Evolutionary conservation across 2,888 invertebrate genomes (phyloP).

Genomic region (Eledone cirrhosa): DNA sequence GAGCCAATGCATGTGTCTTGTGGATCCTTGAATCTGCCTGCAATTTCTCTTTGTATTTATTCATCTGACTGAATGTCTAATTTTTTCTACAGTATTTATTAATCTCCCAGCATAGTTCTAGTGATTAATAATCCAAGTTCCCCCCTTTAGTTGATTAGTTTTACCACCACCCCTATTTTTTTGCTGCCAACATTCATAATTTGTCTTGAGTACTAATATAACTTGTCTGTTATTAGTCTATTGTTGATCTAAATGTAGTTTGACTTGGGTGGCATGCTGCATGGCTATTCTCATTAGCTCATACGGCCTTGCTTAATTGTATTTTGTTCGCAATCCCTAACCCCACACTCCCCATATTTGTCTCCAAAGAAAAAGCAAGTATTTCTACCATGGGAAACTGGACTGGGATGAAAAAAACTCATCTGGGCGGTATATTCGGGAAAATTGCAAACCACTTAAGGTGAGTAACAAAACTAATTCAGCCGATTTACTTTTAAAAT

Average conservation of each 20-base stretch:
- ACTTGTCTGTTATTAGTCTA: too few relatives aligned
- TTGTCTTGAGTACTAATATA: too few relatives aligned
- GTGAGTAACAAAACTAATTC: conserved; percentile 70
- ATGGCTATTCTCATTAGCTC: conserved; percentile 38
- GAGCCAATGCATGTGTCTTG: too few relatives aligned
- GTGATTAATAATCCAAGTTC: background rate
- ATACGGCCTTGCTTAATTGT: conserved; percentile 41
- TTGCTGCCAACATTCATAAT: too few relatives aligned
- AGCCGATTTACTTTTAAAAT: background rate
- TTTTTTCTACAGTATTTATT: background rate
- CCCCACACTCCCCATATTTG: background rate
- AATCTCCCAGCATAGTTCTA: too few relatives aligned
- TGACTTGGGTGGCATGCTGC: conserved; percentile 18
- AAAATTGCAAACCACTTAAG: conserved; percentile 94
- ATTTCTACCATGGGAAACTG: conserved; percentile 96
- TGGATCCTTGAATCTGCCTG: too few relatives aligned
- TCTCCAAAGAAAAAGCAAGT: conserved; percentile 67
- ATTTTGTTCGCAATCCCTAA: conserved; percentile 29
- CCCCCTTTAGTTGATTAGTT: background rate
- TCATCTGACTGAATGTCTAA: too few relatives aligned
- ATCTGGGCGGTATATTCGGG: conserved; percentile 95
- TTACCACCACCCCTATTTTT: background rate
- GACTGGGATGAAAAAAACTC: conserved; percentile 98
- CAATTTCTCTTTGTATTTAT: too few relatives aligned
- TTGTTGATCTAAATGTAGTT: too few relatives aligned